Evolutionary conservation across 2,797 vertebrate genomes (phyloP), one percentile per base, ranked within the genome.

Genomic region (Cercopithecus diana): DNA sequence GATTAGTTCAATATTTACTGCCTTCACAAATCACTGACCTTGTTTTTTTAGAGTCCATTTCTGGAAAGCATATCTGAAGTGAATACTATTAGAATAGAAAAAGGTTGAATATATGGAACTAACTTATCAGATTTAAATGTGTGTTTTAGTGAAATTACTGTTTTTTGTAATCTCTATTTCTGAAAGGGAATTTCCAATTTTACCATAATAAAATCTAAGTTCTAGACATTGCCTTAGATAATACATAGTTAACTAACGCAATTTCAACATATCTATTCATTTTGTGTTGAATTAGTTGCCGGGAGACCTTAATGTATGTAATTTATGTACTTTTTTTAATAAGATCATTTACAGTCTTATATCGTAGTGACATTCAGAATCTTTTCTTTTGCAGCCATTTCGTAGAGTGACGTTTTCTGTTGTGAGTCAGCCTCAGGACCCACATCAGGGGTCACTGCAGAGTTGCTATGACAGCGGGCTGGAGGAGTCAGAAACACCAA

Each of bases 401-500:
- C 99, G 99, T 99, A 99, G 99, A 99, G 99, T 99, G 99, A 99
- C 99, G 99, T 99, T 99, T 99, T 99, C 99, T 99, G 99, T 99
- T 99, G 99, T 99, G 99, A 99, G 99, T 99, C 99, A 99, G 99
- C 99, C 99, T 99, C 99, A 99, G 99, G 99, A 99, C 99, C 99
- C 99, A 48, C 99, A 99, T 99, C 99, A 99, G 99, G 99, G 99
- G 99, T 99, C 99, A 99, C 99, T 99, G 99, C 99, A 99, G 99
- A 99, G 99, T 99, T 99, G 99, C 99, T 99, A 99, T 99, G 99
- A 99, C 99, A 99, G 99, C 98, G 99, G 99, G 98, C 99, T 99
- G 99, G 99, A 99, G 98, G 99, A 99, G 99, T 99, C 99, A 98
- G 99, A 99, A 99, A 99, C 99, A 98, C 99, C 99, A 99, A 99